Evolutionary conservation across 2,797 vertebrate species (phyloP), one percentile per base, ranked within the genome.

Genomic region (Antennarius maculatus): DNA sequence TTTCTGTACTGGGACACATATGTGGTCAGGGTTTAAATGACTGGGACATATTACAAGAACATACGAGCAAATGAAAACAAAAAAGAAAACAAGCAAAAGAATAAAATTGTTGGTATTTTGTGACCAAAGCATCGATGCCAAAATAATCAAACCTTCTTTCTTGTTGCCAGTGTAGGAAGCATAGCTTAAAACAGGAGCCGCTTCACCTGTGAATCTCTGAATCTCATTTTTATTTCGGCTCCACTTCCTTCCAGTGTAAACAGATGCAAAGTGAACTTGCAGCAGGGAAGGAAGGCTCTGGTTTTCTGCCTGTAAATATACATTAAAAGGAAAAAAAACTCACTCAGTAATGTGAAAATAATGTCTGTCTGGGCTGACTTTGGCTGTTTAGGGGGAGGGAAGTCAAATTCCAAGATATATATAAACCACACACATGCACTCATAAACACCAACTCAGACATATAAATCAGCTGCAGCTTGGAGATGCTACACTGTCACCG

Each of bases 101-200:
- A 88, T 86, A 89, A 89, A 90, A 86, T 88, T 93, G 95, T 97
- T 94, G 95, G 94, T 96, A 97, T 97, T 96, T 95, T 96, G 95
- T 96, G 96, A 99, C 98, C 97, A 99, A 99, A 99, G 98, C 94
- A 97, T 96, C 95, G 95, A 99, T 97, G 96, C 98, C 97, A 99
- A 99, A 97, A 96, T 95, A 95, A 94, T 95, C 94, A 86, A 94
- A 94, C 91, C 92, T 95, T 91, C 88, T 90, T 91, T 43, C 31
- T 37, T 92, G 79, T 87, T 88, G 86, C 89, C 86, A 87, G 87
- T 89, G 79, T 91, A 89, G 85, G 80, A 84, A 87, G 61, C 81
- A 67, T 82, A 84, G 86, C 76, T 85, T 78, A 83, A 87, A 82
- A 63, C 79, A 55, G 80, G 80, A 90, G 78, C 82, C 79, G 48